These are phyloP conservation scores for Melospiza georgiana DNA, from an alignment of 2,113 vertebrate species.

Conservation along the genomic window DNA sequence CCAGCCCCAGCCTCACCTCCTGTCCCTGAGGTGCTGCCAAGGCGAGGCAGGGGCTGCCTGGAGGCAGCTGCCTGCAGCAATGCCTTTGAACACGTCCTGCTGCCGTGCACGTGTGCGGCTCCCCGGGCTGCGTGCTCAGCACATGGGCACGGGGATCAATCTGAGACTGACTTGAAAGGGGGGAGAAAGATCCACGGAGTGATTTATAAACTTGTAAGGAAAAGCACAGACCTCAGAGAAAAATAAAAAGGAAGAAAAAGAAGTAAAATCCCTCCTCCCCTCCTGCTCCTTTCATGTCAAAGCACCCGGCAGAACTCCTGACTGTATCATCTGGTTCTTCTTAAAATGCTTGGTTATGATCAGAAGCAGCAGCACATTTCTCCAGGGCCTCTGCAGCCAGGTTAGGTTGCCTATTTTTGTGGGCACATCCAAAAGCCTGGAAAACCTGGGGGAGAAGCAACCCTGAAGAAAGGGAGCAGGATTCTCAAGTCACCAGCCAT, in stretches of 20 bases:
- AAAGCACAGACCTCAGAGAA: slow-evolving; percentile 5
- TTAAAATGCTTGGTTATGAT: not conserved
- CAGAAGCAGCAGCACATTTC: not conserved
- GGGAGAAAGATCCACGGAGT: slow-evolving; percentile 1
- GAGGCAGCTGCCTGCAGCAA: not conserved
- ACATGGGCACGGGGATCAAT: slow-evolving; percentile 40
- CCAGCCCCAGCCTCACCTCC: not conserved
- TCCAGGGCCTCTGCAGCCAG: not conserved
- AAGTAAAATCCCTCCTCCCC: not conserved
- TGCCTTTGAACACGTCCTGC: slow-evolving; percentile 6
- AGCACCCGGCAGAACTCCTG: not conserved
- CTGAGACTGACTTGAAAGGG: slow-evolving; percentile 54
- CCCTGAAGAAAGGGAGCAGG: not conserved
- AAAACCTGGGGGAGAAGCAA: not conserved
- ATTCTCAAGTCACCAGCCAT: not conserved
- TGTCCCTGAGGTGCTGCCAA: not conserved
- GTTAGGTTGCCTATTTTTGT: slow-evolving; percentile 21
- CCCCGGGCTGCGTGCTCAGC: not conserved
- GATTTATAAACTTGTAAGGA: slow-evolving; percentile 63
- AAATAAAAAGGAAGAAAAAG: not conserved
- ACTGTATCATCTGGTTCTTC: slow-evolving; percentile 63
- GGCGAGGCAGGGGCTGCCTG: not conserved
- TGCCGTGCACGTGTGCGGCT: not conserved
- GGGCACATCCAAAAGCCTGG: not conserved
- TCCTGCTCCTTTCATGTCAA: slow-evolving; percentile 29